A percentile compares a stretch with the other conserved stretches of the same genome.
phyloP scores from a whole-genome alignment of 1,140 invertebrate species.

The Lerema accius region DNA sequence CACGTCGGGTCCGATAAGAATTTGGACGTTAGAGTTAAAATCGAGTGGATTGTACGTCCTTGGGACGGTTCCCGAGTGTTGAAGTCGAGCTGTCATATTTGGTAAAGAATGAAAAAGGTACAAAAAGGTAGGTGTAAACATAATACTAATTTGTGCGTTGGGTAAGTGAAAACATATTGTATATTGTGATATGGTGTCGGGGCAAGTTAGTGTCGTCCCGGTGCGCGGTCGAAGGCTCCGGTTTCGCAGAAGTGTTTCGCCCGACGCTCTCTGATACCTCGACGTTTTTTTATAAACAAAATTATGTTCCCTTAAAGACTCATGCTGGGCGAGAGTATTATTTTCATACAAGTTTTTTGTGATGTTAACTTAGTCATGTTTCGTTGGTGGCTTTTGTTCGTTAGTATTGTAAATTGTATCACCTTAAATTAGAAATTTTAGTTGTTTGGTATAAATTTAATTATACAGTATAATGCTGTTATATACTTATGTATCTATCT shows the following conservation, averaged over 20 bases:
- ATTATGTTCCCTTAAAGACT: conserved; percentile 46
- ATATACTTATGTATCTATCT: no score
- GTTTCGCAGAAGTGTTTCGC: conserved; percentile 76
- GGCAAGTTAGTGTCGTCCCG: conserved; percentile 59
- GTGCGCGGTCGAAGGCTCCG: conserved; percentile 48
- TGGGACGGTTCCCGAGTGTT: conserved; percentile 16
- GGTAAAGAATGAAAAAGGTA: conserved; percentile 60
- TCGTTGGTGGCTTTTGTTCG: conserved; percentile 19
- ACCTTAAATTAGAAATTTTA: no score
- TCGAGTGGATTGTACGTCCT: conserved; percentile 29
- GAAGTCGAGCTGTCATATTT: conserved; percentile 53
- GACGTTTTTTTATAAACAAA: conserved; percentile 49
- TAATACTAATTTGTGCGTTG: conserved; percentile 78
- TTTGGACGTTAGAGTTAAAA: conserved; percentile 47
- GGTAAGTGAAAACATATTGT: conserved; percentile 71
- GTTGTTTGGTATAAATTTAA: no score
- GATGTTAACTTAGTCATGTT: conserved; percentile 33
- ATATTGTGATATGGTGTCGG: conserved; percentile 75
- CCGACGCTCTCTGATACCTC: conserved; percentile 63
- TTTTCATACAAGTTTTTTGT: conserved; percentile 44
- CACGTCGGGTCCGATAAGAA: conserved; percentile 64
- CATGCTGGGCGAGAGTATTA: conserved; percentile 43
- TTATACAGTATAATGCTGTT: no score
- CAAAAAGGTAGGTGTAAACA: conserved; percentile 71
- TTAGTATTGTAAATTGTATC: no score